A percentile compares a stretch with the other conserved stretches of the same genome.
phyloP scores from a whole-genome alignment of 2,113 vertebrate genomes.

The Serilophus lunatus region DNA sequence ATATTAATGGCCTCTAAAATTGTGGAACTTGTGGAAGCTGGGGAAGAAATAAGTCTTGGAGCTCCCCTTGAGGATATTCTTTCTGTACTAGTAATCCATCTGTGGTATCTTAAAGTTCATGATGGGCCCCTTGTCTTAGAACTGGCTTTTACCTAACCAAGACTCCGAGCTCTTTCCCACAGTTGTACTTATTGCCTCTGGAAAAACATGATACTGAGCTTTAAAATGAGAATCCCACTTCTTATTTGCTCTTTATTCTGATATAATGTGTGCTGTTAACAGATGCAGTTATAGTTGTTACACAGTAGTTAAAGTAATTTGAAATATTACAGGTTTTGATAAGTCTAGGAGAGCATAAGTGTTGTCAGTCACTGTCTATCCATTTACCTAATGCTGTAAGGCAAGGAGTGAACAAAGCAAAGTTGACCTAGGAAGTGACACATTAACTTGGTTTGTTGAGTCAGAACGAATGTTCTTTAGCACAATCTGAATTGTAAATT shows the following conservation, averaged over 20 bases:
- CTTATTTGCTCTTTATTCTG: not conserved
- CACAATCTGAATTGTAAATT: not conserved
- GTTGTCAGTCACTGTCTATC: not conserved
- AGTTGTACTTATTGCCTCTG: not conserved
- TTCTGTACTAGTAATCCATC: not conserved
- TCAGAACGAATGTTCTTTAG: not conserved
- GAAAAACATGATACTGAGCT: slow-evolving; percentile 10
- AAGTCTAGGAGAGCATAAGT: not conserved
- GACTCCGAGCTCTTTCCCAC: not conserved
- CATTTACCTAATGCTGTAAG: not conserved
- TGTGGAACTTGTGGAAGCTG: not conserved
- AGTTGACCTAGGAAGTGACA: not conserved
- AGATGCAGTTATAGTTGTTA: not conserved
- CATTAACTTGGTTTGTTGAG: not conserved
- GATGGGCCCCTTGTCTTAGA: not conserved
- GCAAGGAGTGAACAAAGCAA: not conserved
- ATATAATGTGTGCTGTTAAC: not conserved
- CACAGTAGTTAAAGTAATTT: not conserved
- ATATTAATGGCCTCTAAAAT: not conserved
- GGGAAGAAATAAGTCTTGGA: not conserved
- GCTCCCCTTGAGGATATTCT: not conserved
- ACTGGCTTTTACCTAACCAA: not conserved
- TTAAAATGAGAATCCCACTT: not conserved
- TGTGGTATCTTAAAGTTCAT: not conserved
- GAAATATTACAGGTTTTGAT: not conserved